Evolutionary conservation across 2,113 vertebrate genomes (phyloP).

Genomic region (Cnemophilus loriae): DNA sequence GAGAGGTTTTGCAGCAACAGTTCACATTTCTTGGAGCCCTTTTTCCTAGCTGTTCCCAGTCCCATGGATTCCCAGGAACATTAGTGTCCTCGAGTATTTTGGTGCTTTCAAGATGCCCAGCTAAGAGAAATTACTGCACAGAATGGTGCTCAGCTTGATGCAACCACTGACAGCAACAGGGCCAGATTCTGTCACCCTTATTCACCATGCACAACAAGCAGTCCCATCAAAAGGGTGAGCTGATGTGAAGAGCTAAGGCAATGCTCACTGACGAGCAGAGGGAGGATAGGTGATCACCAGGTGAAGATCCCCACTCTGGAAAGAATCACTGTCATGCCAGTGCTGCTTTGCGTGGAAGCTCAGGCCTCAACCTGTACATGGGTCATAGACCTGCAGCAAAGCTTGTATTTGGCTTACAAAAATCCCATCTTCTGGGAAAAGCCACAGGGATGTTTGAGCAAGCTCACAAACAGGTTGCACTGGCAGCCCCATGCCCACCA

Average conservation of each 20-base stretch:
- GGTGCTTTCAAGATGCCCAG: not conserved
- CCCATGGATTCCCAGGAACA: not conserved
- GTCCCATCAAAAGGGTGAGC: not conserved
- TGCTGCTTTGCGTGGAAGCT: not conserved
- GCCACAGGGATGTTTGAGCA: not conserved
- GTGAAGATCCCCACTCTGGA: not conserved
- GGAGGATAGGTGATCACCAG: not conserved
- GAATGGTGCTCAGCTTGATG: not conserved
- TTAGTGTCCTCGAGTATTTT: not conserved
- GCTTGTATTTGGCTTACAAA: not conserved
- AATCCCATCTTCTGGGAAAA: not conserved
- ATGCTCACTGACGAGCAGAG: not conserved
- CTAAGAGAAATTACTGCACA: not conserved
- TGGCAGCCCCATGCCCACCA: not conserved
- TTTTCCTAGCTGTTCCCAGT: not conserved
- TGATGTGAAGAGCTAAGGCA: not conserved
- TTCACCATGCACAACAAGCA: not conserved
- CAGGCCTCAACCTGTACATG: rapidly evolving
- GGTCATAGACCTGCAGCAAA: not conserved
- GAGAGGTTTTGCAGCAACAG: not conserved
- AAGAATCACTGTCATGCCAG: not conserved
- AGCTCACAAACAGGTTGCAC: not conserved
- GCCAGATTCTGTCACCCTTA: not conserved
- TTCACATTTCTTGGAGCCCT: not conserved
- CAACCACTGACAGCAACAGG: not conserved